These are phyloP conservation scores for Saccopteryx bilineata DNA, from an alignment of 2,113 vertebrate genomes.

Conservation along the genomic window DNA sequence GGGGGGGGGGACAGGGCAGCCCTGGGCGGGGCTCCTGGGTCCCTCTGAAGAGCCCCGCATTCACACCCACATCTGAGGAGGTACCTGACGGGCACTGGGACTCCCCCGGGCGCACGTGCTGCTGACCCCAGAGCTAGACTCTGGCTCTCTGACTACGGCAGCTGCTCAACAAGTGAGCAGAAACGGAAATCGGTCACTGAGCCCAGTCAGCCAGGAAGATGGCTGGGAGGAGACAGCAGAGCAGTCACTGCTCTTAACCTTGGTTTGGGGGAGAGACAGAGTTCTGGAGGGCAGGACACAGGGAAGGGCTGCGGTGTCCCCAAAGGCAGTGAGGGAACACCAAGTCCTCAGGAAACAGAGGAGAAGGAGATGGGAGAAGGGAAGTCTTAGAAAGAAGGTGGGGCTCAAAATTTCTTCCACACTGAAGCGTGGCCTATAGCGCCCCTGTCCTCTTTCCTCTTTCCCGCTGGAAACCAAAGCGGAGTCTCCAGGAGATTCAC, in stretches of 20 bases:
- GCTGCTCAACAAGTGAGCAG: not conserved
- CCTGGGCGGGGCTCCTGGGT: not conserved
- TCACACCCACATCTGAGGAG: not conserved
- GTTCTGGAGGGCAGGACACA: not conserved
- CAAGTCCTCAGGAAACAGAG: not conserved
- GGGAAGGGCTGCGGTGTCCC: not conserved
- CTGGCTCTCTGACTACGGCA: not conserved
- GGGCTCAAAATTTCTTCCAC: not conserved
- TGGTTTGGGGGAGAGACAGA: not conserved
- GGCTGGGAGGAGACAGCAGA: not conserved
- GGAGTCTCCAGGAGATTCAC: not conserved
- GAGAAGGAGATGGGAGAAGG: not conserved
- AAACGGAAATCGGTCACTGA: not conserved
- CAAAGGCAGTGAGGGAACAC: not conserved
- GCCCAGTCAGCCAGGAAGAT: not conserved
- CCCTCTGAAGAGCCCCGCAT: not conserved
- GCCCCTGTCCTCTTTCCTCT: not conserved
- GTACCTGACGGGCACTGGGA: fast-evolving
- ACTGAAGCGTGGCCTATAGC: not conserved
- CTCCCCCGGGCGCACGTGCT: not conserved
- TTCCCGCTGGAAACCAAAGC: not conserved
- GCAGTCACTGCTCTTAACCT: not conserved
- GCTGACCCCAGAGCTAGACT: not conserved
- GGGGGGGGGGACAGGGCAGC: not conserved
- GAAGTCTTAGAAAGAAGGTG: not conserved